phyloP scores from a whole-genome alignment of 2,113 vertebrate genomes.

The Epinephelus cyanopodus region DNA sequence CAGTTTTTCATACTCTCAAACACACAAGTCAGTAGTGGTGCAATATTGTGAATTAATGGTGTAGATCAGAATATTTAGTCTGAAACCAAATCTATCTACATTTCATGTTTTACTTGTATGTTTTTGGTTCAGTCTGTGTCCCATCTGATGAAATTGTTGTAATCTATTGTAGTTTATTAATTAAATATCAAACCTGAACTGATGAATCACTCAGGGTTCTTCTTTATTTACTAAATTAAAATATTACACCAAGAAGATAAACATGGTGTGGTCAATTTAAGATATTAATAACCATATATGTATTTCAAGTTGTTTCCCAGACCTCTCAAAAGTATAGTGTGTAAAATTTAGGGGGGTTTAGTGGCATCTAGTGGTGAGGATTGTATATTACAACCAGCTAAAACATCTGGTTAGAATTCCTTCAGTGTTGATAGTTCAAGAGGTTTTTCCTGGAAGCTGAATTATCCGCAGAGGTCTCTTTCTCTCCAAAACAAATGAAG shows the following conservation, averaged over 20 bases:
- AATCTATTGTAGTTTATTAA: constrained; percentile 43
- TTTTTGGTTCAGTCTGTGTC: constrained; percentile 19
- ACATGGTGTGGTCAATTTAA: not conserved
- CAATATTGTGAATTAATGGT: constrained; percentile 44
- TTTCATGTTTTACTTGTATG: constrained; percentile 25
- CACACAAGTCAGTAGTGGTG: constrained; percentile 42
- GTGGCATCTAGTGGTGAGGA: no score
- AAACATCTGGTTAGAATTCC: no score
- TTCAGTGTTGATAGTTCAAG: no score
- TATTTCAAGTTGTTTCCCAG: not conserved
- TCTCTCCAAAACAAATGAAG: no score
- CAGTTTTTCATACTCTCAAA: constrained; percentile 19
- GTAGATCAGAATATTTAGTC: constrained; percentile 9
- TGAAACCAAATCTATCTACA: constrained; percentile 16
- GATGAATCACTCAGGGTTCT: not conserved
- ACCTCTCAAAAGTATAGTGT: not conserved
- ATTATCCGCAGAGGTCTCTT: no score
- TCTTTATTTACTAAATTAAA: constrained; percentile 12
- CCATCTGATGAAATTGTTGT: constrained; percentile 22
- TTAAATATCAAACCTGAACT: constrained; percentile 46
- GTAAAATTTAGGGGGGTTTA: no score
- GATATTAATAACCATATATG: not conserved
- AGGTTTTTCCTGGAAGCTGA: no score
- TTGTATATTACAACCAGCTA: no score
- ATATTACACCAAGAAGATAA: not conserved